Conservation (phyloP, 2,888 invertebrate species). For the Exephanes ischioxanthus region DNA sequence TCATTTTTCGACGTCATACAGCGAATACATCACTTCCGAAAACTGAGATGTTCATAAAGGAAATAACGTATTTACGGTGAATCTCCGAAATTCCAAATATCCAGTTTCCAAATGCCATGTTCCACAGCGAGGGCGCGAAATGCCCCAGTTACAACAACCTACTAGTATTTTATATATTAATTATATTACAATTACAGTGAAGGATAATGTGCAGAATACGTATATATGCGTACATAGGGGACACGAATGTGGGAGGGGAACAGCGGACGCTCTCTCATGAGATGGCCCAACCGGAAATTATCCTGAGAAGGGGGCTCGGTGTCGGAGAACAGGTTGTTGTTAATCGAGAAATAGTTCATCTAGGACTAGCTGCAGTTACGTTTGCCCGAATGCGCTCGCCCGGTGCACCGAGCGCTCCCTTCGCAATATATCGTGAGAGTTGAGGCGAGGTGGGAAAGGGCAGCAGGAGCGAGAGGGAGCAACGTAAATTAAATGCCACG, state of each 20-base stretch:
- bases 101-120: too few species aligned
- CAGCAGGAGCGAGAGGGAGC: conserved; percentile 48
- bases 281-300: conserved; percentile 57
- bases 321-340: conserved; percentile 57
- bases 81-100: too few species aligned
- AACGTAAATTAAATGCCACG: conserved; percentile 73
- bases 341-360: conserved; percentile 70
- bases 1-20: too few species aligned
- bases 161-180: too few species aligned
- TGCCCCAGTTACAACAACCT: too few species aligned
- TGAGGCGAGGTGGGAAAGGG: conserved; percentile 26
- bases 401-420: conserved; percentile 19
- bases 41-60: too few species aligned
- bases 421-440: conserved; percentile 51
- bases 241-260: conserved; percentile 17
- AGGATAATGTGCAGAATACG: conserved; percentile 9
- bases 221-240: conserved; percentile 18
- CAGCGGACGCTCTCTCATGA: conserved; percentile 38
- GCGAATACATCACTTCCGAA: too few species aligned
- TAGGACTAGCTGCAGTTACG: conserved; percentile 51
- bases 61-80: too few species aligned
- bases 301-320: conserved; percentile 21
- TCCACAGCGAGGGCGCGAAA: too few species aligned
- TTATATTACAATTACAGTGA: not conserved
- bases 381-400: conserved; percentile 32